A percentile compares a stretch with the other conserved stretches of the same genome.
Evolutionary conservation across 2,888 invertebrate genomes (phyloP).

Genomic region (Meteorus cinctellus): DNA sequence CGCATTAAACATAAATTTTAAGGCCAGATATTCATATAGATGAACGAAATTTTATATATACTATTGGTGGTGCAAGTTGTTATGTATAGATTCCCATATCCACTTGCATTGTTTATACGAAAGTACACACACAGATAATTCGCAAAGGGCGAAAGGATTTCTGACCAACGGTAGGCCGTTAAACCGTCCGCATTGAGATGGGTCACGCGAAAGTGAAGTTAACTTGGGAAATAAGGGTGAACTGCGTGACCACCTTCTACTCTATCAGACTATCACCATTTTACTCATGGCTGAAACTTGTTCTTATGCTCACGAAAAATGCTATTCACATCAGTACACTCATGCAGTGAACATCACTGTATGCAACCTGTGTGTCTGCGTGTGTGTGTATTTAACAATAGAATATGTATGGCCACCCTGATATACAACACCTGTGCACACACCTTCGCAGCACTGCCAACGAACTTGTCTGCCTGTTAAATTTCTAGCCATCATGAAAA

Average conservation of each 20-base stretch:
- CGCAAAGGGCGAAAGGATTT: slow-evolving; percentile 15
- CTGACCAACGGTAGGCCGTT: slow-evolving; percentile 25
- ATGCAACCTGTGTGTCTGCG: background rate
- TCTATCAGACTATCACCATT: slow-evolving; percentile 1
- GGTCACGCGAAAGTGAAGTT: slow-evolving; percentile 58
- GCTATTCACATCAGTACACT: slow-evolving; percentile 1
- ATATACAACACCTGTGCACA: slow-evolving; percentile 29
- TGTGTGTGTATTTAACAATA: background rate
- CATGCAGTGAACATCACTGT: slow-evolving; percentile 2
- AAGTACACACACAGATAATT: background rate
- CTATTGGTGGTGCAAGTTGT: too few species aligned
- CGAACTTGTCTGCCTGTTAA: slow-evolving; percentile 1
- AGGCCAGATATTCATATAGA: background rate
- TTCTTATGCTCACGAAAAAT: background rate
- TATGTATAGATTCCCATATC: background rate
- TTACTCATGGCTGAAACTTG: background rate
- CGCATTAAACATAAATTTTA: too few species aligned
- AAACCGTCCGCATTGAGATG: slow-evolving; percentile 44
- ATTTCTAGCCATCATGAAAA: slow-evolving; percentile 25
- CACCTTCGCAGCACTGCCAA: slow-evolving; percentile 17
- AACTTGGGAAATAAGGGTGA: slow-evolving; percentile 48
- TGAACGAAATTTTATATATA: too few species aligned
- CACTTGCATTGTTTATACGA: background rate
- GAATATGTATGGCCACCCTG: slow-evolving; percentile 14
- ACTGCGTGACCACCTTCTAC: slow-evolving; percentile 50